A percentile compares a stretch with the other conserved stretches of the same genome.
These are phyloP conservation scores for Sebastes iracundus DNA, from an alignment of 2,797 vertebrate species.

Conservation along the genomic window DNA sequence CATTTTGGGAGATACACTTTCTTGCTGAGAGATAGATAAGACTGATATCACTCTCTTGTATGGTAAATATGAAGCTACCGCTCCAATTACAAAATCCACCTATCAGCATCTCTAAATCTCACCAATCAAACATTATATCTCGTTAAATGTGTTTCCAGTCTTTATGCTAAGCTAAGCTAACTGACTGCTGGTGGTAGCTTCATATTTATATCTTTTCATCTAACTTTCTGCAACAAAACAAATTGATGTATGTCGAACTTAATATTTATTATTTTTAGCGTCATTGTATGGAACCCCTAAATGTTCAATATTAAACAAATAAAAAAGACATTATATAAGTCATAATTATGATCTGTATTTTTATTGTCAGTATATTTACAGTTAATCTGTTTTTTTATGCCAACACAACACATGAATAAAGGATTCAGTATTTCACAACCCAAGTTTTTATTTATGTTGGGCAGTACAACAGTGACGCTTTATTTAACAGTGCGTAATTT, in stretches of 20 bases:
- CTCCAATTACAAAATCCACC: not conserved
- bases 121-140: too few relatives aligned
- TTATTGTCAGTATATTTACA: not conserved
- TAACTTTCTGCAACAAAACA: not conserved
- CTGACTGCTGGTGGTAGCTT: not conserved
- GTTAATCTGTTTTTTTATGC: not conserved
- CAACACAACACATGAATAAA: not conserved
- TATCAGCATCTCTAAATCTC: too few relatives aligned
- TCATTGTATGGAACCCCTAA: not conserved
- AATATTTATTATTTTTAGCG: rapidly evolving
- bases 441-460: not conserved
- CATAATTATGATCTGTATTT: not conserved
- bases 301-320: not conserved
- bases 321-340: rapidly evolving
- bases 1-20: not conserved
- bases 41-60: not conserved
- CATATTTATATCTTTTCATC: not conserved
- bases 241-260: too few relatives aligned
- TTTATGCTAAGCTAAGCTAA: not conserved
- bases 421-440: not conserved
- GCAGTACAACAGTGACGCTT: not conserved
- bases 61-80: not conserved
- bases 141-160: too few relatives aligned
- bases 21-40: not conserved
- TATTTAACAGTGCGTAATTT: not conserved